Percentiles rank a stretch among this genome's conserved stretches.
phyloP scores from a whole-genome alignment of 2,888 invertebrate genomes.

The Phortica okadai region DNA sequence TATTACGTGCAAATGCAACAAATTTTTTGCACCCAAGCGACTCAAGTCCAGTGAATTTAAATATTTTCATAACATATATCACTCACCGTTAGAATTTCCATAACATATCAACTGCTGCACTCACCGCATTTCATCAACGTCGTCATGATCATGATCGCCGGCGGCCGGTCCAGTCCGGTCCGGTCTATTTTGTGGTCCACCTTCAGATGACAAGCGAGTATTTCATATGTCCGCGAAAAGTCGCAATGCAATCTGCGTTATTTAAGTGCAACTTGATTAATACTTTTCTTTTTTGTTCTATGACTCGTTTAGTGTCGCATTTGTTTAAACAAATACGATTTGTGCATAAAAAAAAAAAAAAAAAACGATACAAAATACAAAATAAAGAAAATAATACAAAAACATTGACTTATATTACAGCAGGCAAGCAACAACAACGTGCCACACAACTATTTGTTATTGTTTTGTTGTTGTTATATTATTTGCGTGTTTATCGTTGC shows the following conservation, averaged over 20 bases:
- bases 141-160: neutral
- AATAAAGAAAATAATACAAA: neutral
- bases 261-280: constrained; percentile 19
- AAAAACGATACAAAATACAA: constrained; percentile 4
- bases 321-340: neutral
- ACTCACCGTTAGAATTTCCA: no score
- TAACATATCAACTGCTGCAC: no score
- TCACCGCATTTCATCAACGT: no score
- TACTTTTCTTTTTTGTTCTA: neutral
- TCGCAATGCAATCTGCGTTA: neutral
- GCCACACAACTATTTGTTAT: neutral
- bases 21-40: neutral
- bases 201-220: neutral
- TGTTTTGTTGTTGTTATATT: neutral
- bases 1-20: neutral
- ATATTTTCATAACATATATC: neutral
- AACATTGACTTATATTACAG: neutral
- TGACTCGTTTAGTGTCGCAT: neutral
- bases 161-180: neutral
- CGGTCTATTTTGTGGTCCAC: neutral
- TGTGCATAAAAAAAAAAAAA: neutral
- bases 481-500: neutral
- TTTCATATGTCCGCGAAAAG: neutral
- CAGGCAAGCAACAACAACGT: neutral
- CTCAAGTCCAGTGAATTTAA: neutral